Conservation (phyloP, 2,797 vertebrate genomes). For the Calcarius lapponicus region DNA sequence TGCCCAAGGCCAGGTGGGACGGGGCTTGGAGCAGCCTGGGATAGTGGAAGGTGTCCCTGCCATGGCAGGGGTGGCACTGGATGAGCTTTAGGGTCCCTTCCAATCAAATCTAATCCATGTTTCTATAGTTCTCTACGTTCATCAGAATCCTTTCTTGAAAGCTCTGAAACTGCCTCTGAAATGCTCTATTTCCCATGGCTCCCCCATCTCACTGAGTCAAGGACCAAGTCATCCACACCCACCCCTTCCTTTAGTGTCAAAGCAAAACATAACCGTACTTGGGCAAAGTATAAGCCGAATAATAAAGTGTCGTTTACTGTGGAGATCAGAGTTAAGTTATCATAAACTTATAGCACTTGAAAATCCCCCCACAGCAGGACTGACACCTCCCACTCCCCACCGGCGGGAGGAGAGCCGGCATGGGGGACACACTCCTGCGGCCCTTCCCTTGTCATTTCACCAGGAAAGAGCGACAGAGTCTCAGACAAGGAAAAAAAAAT, state of each 20-base stretch:
- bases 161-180: background rate
- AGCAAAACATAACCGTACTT: background rate
- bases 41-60: background rate
- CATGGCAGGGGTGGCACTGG: background rate
- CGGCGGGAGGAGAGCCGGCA: background rate
- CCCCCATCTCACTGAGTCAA: background rate
- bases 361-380: background rate
- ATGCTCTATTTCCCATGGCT: background rate
- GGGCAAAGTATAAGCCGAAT: background rate
- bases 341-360: background rate
- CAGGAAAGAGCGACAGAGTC: background rate
- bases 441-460: background rate
- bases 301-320: background rate
- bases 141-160: background rate
- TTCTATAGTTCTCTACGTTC: background rate
- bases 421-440: background rate
- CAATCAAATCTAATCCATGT: background rate
- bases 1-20: background rate
- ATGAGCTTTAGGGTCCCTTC: background rate
- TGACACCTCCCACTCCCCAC: background rate
- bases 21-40: fast-evolving
- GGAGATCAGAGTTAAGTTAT: background rate
- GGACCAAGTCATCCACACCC: background rate
- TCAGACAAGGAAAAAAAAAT: background rate
- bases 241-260: background rate